phyloP scores from a whole-genome alignment of 2,113 vertebrate genomes.

The Poecilia latipinna region DNA sequence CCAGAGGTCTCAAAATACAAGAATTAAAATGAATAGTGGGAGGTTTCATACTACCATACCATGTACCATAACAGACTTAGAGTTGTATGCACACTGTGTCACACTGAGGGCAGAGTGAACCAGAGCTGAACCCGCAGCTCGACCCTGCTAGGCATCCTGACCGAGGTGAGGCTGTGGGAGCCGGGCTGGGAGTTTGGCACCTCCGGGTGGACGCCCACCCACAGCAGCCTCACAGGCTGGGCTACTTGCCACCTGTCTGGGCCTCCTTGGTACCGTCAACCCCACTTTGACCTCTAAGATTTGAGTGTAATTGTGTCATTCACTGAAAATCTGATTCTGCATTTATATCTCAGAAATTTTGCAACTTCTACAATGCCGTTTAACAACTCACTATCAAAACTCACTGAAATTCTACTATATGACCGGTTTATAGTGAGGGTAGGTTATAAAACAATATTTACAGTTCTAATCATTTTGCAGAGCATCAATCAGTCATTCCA shows the following conservation, averaged over 20 bases:
- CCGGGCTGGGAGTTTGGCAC: conserved; percentile 70
- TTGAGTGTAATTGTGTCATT: no score
- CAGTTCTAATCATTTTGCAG: no score
- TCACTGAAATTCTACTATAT: no score
- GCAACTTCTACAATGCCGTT: no score
- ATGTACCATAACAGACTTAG: background rate
- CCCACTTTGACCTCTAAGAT: conserved; percentile 37
- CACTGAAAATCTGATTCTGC: no score
- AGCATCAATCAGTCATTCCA: no score
- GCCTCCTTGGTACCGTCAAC: conserved; percentile 33
- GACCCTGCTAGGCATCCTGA: conserved; percentile 52
- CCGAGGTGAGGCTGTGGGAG: conserved; percentile 71
- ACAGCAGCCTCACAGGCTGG: conserved; percentile 59
- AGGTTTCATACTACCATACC: background rate
- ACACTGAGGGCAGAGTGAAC: conserved; percentile 51
- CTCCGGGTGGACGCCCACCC: conserved; percentile 69
- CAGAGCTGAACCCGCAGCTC: conserved; percentile 52
- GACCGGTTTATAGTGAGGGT: no score
- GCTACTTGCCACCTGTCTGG: conserved; percentile 73
- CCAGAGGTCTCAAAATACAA: background rate
- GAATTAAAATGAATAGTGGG: background rate
- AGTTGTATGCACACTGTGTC: conserved; percentile 27
- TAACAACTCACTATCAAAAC: no score
- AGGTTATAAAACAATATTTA: no score
- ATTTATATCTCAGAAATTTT: no score